Base-by-base conservation (phyloP, 2,113 vertebrate genomes). In the Epinephelus lanceolatus region DNA sequence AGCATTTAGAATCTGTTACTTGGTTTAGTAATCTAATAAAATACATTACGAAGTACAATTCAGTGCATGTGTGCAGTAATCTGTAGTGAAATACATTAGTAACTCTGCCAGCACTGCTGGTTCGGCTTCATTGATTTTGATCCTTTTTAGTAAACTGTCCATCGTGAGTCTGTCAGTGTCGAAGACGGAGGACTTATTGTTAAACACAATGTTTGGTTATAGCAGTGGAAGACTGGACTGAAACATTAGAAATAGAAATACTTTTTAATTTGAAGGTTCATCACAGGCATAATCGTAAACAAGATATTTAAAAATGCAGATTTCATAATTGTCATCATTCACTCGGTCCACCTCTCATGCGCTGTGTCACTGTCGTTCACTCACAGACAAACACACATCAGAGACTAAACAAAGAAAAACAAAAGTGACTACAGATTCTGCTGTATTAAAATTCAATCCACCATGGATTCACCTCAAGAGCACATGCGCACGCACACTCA, bases 281-380 rank as follows among this genome's bases (percentile, higher is more conserved):
- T 93, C 93, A 95, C 94, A 93, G 94, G 91, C 92, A 92, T 94
- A 87, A 90, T 87, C 70, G 87, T 95, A 93, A 93, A 94, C 93
- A 95, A 94, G 90, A 94, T 93, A 88, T 88, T 95, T 95, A 95
- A 95, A 95, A 95, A 95, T 92, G 93, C 91, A 94, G 90, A 91
- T 90, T 84, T 86, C 6, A 86, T 82, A 79, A 71, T 86, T 21
- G 37, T 87, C 83, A 84, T 91, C 85, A 90, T 67, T 91, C 85
- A 90, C 67, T 71, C 84, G 42, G 57, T 78, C 76, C 61, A 78
- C 55, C 63, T 73, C 33, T 62, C 78, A 76, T 14, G 12, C 69
- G 0, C 51, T 53, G 45, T 15, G 79, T 71, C 49, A 21, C 77
- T 49, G 37, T 40, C 65, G 0, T 21, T 6, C 73, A 37, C 75